A percentile compares a stretch with the other conserved stretches of the same genome.
Evolutionary conservation across 1,140 invertebrate species (phyloP).

Genomic region (Globodera ellingtonae): DNA sequence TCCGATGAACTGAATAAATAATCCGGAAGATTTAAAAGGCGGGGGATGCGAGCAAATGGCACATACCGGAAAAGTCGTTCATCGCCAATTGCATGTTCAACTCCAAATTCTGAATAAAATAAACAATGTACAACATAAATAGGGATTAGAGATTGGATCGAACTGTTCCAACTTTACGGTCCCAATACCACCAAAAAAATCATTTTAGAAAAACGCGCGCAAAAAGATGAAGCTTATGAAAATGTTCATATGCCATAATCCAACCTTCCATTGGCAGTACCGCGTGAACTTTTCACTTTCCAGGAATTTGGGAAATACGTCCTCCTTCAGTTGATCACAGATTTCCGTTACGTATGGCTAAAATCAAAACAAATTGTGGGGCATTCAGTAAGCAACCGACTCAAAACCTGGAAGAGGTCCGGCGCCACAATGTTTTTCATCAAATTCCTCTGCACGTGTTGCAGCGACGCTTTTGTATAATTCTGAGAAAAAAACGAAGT

Average conservation of each 20-base stretch:
- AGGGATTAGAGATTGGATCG: too few species aligned
- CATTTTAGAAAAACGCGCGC: too few species aligned
- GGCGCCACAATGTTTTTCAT: constrained; percentile 94
- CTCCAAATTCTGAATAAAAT: constrained; percentile 79
- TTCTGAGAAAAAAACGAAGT: constrained; percentile 73
- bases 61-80: constrained; percentile 92
- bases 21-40: background rate
- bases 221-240: too few species aligned
- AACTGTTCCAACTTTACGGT: too few species aligned
- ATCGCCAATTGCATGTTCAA: constrained; percentile 98
- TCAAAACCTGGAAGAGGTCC: constrained; percentile 89
- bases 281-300: constrained; percentile 93
- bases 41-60: too few species aligned
- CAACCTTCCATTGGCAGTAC: constrained; percentile 95
- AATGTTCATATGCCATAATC: background rate
- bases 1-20: constrained; percentile 78
- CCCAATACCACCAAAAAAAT: too few species aligned
- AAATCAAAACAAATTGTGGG: constrained; percentile 44
- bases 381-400: constrained; percentile 40
- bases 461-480: constrained; percentile 92
- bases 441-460: constrained; percentile 94
- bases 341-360: constrained; percentile 99
- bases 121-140: too few species aligned
- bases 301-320: constrained; percentile 83
- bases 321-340: constrained; percentile 90